Base-by-base conservation (phyloP, 2,797 vertebrate species). In the Podargus strigoides region DNA sequence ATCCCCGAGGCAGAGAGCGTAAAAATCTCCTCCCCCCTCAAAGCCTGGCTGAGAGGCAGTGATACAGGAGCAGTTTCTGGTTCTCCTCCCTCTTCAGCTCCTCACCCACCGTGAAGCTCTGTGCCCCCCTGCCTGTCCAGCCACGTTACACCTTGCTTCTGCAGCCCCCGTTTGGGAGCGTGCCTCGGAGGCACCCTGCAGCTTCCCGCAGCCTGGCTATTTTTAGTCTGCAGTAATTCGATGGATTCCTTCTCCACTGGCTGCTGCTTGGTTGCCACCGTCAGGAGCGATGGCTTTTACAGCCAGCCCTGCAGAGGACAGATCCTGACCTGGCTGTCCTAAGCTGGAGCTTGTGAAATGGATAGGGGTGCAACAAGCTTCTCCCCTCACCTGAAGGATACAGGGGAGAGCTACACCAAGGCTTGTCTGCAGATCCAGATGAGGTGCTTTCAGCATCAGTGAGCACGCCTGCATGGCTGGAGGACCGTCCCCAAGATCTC, bases 191-290 rank as follows among this genome's bases (percentile, higher is more conserved):
- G 68, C 14, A 8, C 63, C 87, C 87, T 80, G 36, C 21, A 36
- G 73, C 94, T 74, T 93, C 87, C 70, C 88, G 23, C 81, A 82
- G 82, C 87, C 77, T 2, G 4, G 73, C 70, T 97, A 79, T 94
- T 96, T 97, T 96, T 95, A 94, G 81, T 82, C 53, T 69, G 41
- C 58, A 7, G 46, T 89, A 84, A 94, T 92, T 95, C 34, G 46
- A 12, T 79, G 84, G 92, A 91, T 68, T 90, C 63, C 44, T 83
- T 52, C 68, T 78, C 80, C 11, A 26, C 56, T 0, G 5, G 58
- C 69, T 97, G 85, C 77, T 83, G 56, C 62, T 42, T 89, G 84
- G 66, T 67, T 94, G 67, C 72, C 39, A 17, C 85, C 4, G 1
- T 87, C n/a, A 26, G 67, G 44, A 93, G 14, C 21, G 10, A 36